Conservation (phyloP, 2,888 invertebrate species). For the Chymomyza fuscimana region DNA sequence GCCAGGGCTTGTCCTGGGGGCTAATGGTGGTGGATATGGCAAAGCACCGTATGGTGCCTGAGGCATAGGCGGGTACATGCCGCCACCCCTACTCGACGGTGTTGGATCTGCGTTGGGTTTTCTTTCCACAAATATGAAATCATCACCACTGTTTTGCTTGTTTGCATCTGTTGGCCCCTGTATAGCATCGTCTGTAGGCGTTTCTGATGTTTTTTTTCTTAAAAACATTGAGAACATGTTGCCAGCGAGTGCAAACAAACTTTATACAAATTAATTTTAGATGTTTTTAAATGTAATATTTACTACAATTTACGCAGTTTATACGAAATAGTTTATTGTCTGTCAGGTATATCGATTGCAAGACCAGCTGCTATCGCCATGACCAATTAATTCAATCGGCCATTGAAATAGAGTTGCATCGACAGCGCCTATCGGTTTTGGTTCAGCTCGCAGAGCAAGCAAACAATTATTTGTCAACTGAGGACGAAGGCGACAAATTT, state of each 20-base stretch:
- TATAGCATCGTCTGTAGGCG: slow-evolving; percentile 61
- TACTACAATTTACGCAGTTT: slow-evolving; percentile 32
- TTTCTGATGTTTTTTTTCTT: slow-evolving; percentile 70
- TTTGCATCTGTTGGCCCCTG: slow-evolving; percentile 51
- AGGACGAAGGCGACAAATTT: background rate
- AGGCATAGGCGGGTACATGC: slow-evolving; percentile 66
- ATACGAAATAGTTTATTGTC: background rate
- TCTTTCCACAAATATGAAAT: slow-evolving; percentile 75
- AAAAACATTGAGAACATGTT: slow-evolving; percentile 75
- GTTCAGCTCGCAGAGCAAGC: slow-evolving; percentile 36
- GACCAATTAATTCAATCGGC: background rate
- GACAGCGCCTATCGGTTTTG: background rate
- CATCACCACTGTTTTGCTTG: slow-evolving; percentile 60
- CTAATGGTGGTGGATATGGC: slow-evolving; percentile 59
- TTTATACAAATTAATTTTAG: background rate
- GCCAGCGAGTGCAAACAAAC: background rate
- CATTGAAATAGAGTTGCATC: background rate
- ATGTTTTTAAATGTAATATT: background rate
- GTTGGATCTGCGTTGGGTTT: slow-evolving; percentile 49
- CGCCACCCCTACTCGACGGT: slow-evolving; percentile 20
- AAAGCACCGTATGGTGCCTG: slow-evolving; percentile 41
- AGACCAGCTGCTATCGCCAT: background rate
- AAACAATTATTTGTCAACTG: slow-evolving; percentile 31
- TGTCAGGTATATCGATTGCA: background rate
- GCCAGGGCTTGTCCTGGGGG: slow-evolving; percentile 22